phyloP scores from a whole-genome alignment of 2,797 vertebrate species.

The Alfaro cultratus region DNA sequence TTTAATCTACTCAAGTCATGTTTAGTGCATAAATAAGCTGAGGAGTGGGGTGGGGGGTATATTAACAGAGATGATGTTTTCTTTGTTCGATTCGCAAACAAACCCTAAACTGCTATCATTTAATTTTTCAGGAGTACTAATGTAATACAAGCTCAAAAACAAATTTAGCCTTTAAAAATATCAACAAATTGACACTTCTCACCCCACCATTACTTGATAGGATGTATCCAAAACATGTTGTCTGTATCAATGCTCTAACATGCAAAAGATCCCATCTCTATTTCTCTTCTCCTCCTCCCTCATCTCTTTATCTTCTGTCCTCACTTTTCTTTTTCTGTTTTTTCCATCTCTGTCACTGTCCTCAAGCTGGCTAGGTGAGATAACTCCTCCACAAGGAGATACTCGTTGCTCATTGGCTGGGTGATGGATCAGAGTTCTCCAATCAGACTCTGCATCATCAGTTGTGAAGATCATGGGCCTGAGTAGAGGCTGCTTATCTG shows the following conservation, averaged over 20 bases:
- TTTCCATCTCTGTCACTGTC: conserved; percentile 72
- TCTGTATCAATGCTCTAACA: conserved; percentile 41
- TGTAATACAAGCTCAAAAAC: conserved; percentile 13
- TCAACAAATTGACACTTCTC: conserved; percentile 25
- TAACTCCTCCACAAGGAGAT: conserved; percentile 71
- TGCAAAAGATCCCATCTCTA: conserved; percentile 26
- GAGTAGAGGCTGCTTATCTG: conserved; percentile 58
- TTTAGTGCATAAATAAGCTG: conserved; percentile 16
- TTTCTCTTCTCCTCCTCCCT: conserved; percentile 34
- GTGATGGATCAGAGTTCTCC: conserved; percentile 53
- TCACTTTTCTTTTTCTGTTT: conserved; percentile 39
- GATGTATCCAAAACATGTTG: conserved; percentile 40
- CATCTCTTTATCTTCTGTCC: conserved; percentile 55
- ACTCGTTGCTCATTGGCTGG: conserved; percentile 59
- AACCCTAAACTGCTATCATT: conserved; percentile 15
- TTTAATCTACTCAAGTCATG: conserved; percentile 36
- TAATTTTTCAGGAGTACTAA: conserved; percentile 28
- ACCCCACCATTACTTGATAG: conserved; percentile 46
- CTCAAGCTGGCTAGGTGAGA: conserved; percentile 78
- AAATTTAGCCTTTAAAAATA: conserved; percentile 18
- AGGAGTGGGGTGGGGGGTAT: conserved; percentile 19
- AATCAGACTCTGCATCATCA: conserved; percentile 69
- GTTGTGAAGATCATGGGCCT: conserved; percentile 45
- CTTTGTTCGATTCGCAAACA: conserved; percentile 48
- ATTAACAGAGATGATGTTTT: conserved; percentile 39